phyloP scores from a whole-genome alignment of 2,797 vertebrate species.

The Halcyon badia region DNA sequence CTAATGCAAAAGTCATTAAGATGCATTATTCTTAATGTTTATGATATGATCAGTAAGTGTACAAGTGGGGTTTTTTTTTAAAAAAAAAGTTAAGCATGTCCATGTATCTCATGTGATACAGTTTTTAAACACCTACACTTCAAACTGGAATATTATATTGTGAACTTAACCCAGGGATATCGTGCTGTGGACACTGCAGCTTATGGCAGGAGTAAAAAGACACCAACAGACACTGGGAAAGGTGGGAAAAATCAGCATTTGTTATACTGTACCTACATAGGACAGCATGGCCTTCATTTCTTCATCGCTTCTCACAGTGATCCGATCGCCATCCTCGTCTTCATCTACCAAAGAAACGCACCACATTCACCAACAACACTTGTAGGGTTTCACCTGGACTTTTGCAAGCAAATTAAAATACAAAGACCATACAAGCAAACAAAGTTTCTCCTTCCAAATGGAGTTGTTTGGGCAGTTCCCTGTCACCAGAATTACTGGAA shows the following conservation, averaged over 20 bases:
- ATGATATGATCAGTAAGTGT: slow-evolving; percentile 95
- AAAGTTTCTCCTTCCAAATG: too few relatives aligned
- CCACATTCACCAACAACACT: not conserved
- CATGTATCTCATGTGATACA: slow-evolving; percentile 22
- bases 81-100: slow-evolving; percentile 57
- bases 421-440: accelerated
- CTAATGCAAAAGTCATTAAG: slow-evolving; percentile 97
- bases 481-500: not conserved
- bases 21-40: slow-evolving; percentile 97
- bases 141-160: not conserved
- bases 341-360: slow-evolving; percentile 85
- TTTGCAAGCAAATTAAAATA: not conserved
- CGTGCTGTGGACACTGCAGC: not conserved
- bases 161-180: not conserved
- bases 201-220: not conserved
- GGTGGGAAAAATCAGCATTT: not conserved
- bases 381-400: not conserved
- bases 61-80: slow-evolving; percentile 47
- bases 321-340: slow-evolving; percentile 97
- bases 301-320: slow-evolving; percentile 97
- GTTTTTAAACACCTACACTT: slow-evolving; percentile 30
- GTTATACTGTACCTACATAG: slow-evolving; percentile 87
- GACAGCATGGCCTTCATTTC: slow-evolving; percentile 98
- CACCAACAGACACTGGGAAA: not conserved
- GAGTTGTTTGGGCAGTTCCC: not conserved